These are phyloP conservation scores for Pogonognathellus flavescens DNA, from an alignment of 1,140 invertebrate genomes.

Conservation along the genomic window DNA sequence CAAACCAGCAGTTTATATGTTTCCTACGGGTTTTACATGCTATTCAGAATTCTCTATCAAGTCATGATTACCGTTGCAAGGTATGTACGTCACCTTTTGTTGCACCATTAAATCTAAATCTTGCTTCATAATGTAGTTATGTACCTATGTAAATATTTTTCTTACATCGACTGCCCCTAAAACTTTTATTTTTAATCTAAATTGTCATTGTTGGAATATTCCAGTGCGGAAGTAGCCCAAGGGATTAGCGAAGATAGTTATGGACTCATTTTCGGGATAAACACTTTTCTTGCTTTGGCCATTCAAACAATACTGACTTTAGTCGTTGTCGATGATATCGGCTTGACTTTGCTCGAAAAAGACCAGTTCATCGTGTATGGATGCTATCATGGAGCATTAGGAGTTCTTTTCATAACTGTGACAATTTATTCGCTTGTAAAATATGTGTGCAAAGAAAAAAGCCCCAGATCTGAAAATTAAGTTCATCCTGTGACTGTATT, in stretches of 20 bases:
- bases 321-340: constrained; percentile 74
- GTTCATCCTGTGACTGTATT: background rate
- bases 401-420: constrained; percentile 59
- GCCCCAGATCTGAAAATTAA: background rate
- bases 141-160: too few species aligned
- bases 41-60: constrained; percentile 84
- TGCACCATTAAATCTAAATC: too few species aligned
- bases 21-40: constrained; percentile 82
- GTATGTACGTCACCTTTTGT: constrained; percentile 71
- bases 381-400: constrained; percentile 74
- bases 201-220: too few species aligned
- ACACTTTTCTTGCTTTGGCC: constrained; percentile 85
- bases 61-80: constrained; percentile 87
- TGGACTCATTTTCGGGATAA: constrained; percentile 90
- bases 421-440: background rate
- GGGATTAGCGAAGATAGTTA: constrained; percentile 85
- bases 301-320: constrained; percentile 84
- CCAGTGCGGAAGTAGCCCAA: constrained; percentile 87
- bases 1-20: constrained; percentile 77
- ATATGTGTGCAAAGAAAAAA: background rate
- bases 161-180: too few species aligned
- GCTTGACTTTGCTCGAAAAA: constrained; percentile 68
- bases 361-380: constrained; percentile 77
- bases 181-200: background rate
- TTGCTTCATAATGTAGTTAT: too few species aligned